Evolutionary conservation across 2,888 invertebrate species (phyloP).

Genomic region (Hypselothyrea guttata): DNA sequence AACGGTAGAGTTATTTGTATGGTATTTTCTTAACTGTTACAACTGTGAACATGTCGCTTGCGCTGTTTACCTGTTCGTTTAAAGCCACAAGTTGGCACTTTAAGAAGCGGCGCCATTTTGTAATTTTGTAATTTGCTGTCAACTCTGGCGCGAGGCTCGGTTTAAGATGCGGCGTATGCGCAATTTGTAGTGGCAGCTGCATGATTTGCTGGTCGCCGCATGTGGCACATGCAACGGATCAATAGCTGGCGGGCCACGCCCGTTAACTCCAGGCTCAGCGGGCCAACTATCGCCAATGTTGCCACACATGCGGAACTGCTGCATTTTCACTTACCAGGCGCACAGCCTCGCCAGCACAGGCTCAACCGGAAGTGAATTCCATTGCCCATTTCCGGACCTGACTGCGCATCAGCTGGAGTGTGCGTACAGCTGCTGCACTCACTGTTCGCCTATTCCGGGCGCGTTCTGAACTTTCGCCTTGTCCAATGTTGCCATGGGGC

Average conservation of each 20-base stretch:
- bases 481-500: constrained; percentile 71
- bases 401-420: background rate
- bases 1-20: too few species aligned
- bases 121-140: constrained; percentile 62
- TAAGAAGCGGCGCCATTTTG: constrained; percentile 78
- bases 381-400: constrained; percentile 59
- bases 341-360: constrained; percentile 56
- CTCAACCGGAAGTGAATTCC: constrained; percentile 76
- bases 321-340: constrained; percentile 78
- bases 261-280: constrained; percentile 22
- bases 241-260: constrained; percentile 70
- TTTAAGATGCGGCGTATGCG: constrained; percentile 46
- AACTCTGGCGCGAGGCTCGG: constrained; percentile 22
- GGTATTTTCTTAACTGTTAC: too few species aligned
- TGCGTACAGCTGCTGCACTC: constrained; percentile 13
- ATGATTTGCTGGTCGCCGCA: constrained; percentile 54
- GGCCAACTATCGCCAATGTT: constrained; percentile 21
- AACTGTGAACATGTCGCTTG: background rate
- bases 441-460: constrained; percentile 33
- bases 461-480: constrained; percentile 69
- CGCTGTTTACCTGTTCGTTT: constrained; percentile 76
- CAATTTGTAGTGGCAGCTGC: constrained; percentile 15
- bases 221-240: constrained; percentile 67
- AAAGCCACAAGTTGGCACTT: constrained; percentile 81
- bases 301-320: constrained; percentile 79